phyloP scores from a whole-genome alignment of 2,797 vertebrate species.

The Florisuga fusca region DNA sequence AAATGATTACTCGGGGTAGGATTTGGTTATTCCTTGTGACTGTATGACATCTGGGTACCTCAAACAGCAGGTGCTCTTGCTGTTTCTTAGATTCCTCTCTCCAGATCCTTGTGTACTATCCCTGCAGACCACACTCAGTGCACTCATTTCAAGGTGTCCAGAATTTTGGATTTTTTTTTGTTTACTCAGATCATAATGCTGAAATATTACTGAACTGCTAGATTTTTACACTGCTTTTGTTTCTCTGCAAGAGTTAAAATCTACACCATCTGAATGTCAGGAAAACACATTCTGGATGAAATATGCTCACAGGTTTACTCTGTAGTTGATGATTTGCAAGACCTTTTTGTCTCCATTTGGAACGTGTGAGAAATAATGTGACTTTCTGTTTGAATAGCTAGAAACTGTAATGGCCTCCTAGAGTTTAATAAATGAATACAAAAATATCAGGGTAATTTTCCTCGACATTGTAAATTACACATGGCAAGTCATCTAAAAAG shows the following conservation, averaged over 20 bases:
- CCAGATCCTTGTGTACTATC: neutral
- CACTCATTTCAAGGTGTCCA: neutral
- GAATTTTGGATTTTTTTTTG: neutral
- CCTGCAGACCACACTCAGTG: fast-evolving
- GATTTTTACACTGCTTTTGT: neutral
- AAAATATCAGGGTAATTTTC: conserved; percentile 3
- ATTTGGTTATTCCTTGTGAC: neutral
- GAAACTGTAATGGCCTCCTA: neutral
- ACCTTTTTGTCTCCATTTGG: neutral
- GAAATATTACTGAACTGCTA: neutral
- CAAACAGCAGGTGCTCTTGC: neutral
- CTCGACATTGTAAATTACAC: neutral
- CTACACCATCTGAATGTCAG: neutral
- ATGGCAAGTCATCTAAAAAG: neutral
- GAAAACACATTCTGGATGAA: conserved; percentile 1
- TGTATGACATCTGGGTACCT: neutral
- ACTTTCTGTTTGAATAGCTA: conserved; percentile 5
- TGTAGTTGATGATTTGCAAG: conserved; percentile 20
- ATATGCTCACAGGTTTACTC: neutral
- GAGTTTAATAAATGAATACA: neutral
- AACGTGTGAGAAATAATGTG: conserved; percentile 3
- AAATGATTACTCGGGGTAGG: neutral
- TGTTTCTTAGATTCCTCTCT: neutral
- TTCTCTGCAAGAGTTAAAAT: conserved; percentile 29
- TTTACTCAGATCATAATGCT: neutral